Evolutionary conservation across 2,113 vertebrate species (phyloP).

Genomic region (Halcyon senegalensis): DNA sequence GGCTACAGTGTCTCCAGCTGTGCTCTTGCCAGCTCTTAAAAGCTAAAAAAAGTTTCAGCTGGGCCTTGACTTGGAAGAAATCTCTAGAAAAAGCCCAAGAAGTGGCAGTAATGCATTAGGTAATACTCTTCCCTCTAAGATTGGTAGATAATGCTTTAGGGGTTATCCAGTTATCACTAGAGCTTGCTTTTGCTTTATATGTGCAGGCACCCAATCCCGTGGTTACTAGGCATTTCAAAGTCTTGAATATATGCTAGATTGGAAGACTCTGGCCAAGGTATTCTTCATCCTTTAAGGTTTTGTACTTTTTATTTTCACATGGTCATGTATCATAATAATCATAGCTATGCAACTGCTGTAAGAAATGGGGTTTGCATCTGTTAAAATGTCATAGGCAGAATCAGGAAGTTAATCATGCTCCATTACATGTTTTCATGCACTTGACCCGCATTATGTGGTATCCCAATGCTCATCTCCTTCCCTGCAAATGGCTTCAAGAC

Average conservation of each 20-base stretch:
- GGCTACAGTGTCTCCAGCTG: background rate
- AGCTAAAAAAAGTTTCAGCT: background rate
- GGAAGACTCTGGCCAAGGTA: background rate
- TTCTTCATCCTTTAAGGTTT: background rate
- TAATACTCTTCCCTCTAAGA: background rate
- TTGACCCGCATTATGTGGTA: background rate
- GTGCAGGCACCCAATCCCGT: background rate
- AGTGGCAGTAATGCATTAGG: background rate
- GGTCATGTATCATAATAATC: background rate
- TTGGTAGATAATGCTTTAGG: background rate
- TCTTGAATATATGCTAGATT: background rate
- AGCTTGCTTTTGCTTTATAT: background rate
- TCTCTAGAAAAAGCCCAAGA: background rate
- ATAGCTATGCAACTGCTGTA: background rate
- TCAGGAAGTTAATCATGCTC: background rate
- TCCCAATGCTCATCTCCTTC: background rate
- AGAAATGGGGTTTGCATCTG: background rate
- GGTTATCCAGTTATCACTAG: background rate
- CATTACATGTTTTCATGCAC: background rate
- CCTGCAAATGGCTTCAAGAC: background rate
- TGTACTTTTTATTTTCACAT: background rate
- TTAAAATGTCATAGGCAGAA: background rate
- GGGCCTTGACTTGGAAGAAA: background rate
- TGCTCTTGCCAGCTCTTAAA: background rate
- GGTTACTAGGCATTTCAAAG: background rate